Evolutionary conservation across 2,113 vertebrate genomes (phyloP), one percentile per base, ranked within the genome.

Genomic region (Chlamydotis undulata): DNA sequence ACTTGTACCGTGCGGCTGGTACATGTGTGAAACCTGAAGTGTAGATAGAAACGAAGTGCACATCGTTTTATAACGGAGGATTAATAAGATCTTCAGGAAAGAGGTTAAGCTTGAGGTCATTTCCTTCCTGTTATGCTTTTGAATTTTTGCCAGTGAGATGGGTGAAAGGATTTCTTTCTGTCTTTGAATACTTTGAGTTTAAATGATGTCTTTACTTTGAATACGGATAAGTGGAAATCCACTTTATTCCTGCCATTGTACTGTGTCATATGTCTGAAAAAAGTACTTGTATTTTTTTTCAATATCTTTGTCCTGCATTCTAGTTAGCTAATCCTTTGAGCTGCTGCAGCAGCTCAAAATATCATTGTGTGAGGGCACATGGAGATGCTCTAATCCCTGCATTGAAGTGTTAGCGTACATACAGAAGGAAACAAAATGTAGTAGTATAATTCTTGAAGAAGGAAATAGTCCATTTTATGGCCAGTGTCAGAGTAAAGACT

Each of bases 21-120:
- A 21, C 28, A 14, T 13, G 25, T 70, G 16, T 43, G 19, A 59
- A 84, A 63, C 64, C 43, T 69, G 63, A 70, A 57, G 52, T 50
- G 24, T 37, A 37, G 71, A 9, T 86, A 60, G 61, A 60, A 94
- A 47, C 18, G 29, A 86, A 92, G 83, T 50, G 74, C 57, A 82
- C 60, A 13, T 89, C 37, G 0, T 47, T 71, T 90, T 80, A 49
- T 53, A 60, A 52, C 43, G 79, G 45, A 92, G 56, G 77, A 91
- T 94, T 91, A 89, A 22, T 71, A 76, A 79, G 93, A 94, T 95
- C 95, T 98, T 96, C 96, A 95, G 95, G 97, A 96, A 96, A 80
- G 93, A 94, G 87, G 49, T 94, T 94, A 80, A 96, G 79, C 65
- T 94, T 96, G 95, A 96, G 94, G 95, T 97, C 57, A 94, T 87